Percentiles rank a stretch among this genome's conserved stretches.
These are phyloP conservation scores for Typhlichthys eigenmanni DNA, from an alignment of 2,797 vertebrate species.

Conservation along the genomic window DNA sequence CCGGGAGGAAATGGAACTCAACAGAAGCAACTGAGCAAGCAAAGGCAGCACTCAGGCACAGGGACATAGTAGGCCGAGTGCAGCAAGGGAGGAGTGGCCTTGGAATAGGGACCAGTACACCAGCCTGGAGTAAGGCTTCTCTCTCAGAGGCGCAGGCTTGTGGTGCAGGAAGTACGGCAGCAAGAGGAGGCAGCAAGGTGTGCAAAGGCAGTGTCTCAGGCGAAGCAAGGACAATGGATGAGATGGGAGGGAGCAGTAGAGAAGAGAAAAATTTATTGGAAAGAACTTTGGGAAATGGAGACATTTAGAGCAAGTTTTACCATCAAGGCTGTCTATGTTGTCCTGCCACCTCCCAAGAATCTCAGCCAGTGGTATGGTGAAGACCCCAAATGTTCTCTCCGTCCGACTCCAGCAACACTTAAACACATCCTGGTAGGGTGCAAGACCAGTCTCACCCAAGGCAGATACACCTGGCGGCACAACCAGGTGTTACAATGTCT, in stretches of 20 bases:
- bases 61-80: conserved; percentile 9
- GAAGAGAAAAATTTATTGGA: too few relatives aligned
- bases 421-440: too few relatives aligned
- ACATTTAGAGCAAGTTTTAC: too few relatives aligned
- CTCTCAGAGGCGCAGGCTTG: not conserved
- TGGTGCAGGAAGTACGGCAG: not conserved
- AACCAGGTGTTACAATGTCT: too few relatives aligned
- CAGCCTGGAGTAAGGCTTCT: not conserved
- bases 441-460: too few relatives aligned
- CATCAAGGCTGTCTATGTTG: too few relatives aligned
- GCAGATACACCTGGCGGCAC: too few relatives aligned
- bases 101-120: not conserved
- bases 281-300: too few relatives aligned
- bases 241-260: not conserved
- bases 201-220: not conserved
- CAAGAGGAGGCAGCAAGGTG: not conserved
- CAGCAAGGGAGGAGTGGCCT: conserved; percentile 6
- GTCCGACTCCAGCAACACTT: too few relatives aligned
- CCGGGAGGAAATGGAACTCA: conserved; percentile 6
- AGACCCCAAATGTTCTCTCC: too few relatives aligned
- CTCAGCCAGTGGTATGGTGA: too few relatives aligned
- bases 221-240: conserved; percentile 1
- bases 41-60: conserved; percentile 6
- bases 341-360: too few relatives aligned
- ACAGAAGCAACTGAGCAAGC: not conserved